Evolutionary conservation across 2,797 vertebrate species (phyloP), one percentile per base, ranked within the genome.

Genomic region (Perodicticus potto): DNA sequence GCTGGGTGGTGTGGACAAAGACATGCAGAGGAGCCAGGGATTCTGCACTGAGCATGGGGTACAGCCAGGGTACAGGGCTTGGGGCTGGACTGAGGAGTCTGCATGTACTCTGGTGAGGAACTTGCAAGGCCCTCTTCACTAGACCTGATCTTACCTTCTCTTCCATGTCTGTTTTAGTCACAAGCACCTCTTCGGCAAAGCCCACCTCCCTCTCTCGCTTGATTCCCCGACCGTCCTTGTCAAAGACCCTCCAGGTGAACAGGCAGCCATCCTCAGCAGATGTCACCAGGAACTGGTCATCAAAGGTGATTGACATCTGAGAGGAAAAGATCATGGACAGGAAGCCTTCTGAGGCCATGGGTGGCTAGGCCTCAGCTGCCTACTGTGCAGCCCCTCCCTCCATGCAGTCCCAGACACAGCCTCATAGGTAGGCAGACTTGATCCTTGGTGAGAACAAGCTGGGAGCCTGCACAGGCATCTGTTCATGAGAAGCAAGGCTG

Each of bases 81-180:
- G 0, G 53, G 69, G 25, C 20, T 1, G 0, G 59, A 59, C 63
- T 13, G 7, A 53, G 27, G 32, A 55, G 13, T 4, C 1, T 55
- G 82, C 32, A n/a, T 0, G 2, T 8, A 67, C 49, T 45, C 76
- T n/a, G n/a, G 9, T 40, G 74, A 73, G 81, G 55, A 69, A 72
- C 55, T 37, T 29, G 59, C 45, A 43, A 7, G 5, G n/a, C 43
- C 22, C 23, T 67, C 55, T 59, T 65, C 17, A 0, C 14, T 37
- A 29, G 20, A 43, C 40, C 83, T 13, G 2, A 5, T 37, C 97
- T 96, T 95, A 99, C 99, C 99, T 99, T 99, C 96, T 99, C 99
- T 43, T 99, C 99, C 97, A 99, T 98, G 97, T 99, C 99, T 70
- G 99, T 99, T 98, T 98, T 99, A 95, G 99, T 99, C 96, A 99